Base-by-base conservation (phyloP, 2,797 vertebrate species). In the Anguilla marmorata region DNA sequence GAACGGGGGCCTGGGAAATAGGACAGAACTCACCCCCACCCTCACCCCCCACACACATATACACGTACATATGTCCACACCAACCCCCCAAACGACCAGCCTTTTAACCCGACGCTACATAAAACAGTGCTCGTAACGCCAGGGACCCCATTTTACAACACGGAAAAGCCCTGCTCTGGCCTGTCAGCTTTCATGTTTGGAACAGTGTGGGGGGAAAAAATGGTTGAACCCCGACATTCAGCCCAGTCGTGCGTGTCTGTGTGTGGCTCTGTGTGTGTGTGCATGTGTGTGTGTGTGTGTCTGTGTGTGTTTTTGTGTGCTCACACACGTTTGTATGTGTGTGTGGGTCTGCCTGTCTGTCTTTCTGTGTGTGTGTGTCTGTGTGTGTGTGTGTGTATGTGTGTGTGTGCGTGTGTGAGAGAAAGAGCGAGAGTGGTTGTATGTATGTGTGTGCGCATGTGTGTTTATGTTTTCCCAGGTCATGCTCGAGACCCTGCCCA, bases 1-100 rank as follows among this genome's bases (percentile, higher is more conserved):
- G 92, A 93, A 89, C 91, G 91, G 56, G 88, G 89, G 91, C 90
- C 0, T 0, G 93, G 92, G 92, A 93, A 93, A 93, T 92, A 66
- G 92, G 93, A 93, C 91, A 92, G 37, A 37, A 37, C 37, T 2
- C 37, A 37, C 1, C 37, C 92, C 90, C 74, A 24, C 60, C 2
- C 33, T 37, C 33, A 37, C 33, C 33, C 33, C 33, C 33, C 33
- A 37, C 33, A 37, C 33, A 37, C 60, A 63, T n/a, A n/a, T n/a
- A n/a, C n/a, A n/a, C n/a, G n/a, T n/a, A n/a, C n/a, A n/a, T n/a
- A 37, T 37, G 37, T 37, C 37, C 37, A 37, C 37, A 37, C 37
- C 37, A 37, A 90, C 88, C 84, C 85, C 91, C 56, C 37, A 0
- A 56, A 41, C 52, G 45, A 21, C 72, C 82, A 87, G 66, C 86